Evolutionary conservation across 2,113 vertebrate genomes (phyloP).

Genomic region (Odobenus rosmarus): DNA sequence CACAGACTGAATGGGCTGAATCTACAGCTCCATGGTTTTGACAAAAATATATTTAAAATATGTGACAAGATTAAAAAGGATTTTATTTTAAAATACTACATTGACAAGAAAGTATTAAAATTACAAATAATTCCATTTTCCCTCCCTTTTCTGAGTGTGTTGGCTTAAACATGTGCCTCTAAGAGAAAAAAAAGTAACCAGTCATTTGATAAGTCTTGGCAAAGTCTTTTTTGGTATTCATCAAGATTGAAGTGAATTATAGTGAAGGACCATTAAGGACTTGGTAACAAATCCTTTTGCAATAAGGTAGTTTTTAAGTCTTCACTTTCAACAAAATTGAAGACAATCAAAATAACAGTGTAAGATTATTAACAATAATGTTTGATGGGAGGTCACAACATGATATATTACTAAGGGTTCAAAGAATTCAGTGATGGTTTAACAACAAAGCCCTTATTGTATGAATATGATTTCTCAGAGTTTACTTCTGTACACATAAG

Average conservation of each 20-base stretch:
- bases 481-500: constrained; percentile 27
- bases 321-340: constrained; percentile 38
- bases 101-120: neutral
- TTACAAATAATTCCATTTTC: neutral
- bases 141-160: neutral
- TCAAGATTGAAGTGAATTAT: constrained; percentile 18
- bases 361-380: constrained; percentile 39
- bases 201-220: neutral
- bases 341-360: neutral
- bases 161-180: neutral
- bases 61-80: neutral
- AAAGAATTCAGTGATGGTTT: neutral
- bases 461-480: constrained; percentile 1
- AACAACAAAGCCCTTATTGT: neutral
- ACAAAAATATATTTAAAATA: constrained; percentile 39
- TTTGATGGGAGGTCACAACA: neutral
- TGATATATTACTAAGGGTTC: neutral
- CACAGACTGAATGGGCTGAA: neutral
- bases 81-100: neutral
- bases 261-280: neutral
- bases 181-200: neutral
- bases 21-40: neutral
- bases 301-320: neutral
- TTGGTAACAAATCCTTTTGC: neutral
- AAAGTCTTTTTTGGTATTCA: neutral